phyloP scores from a whole-genome alignment of 2,797 vertebrate species.

The Anomalospiza imberbis region DNA sequence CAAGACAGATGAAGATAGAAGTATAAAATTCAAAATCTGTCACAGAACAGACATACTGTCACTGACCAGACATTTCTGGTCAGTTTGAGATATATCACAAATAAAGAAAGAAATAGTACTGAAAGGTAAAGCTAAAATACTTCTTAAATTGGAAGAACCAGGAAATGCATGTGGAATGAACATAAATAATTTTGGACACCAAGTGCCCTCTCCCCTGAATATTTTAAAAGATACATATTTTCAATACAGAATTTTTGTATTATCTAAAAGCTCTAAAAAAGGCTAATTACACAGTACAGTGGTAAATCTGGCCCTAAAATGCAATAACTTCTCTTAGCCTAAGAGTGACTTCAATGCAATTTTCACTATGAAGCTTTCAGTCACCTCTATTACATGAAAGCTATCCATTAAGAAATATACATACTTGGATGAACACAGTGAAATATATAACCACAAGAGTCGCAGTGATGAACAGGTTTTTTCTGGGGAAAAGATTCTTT shows the following conservation, averaged over 20 bases:
- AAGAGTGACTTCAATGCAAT: neutral
- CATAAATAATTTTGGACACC: neutral
- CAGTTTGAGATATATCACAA: neutral
- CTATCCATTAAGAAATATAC: neutral
- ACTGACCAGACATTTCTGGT: neutral
- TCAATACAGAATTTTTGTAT: neutral
- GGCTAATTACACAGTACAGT: neutral
- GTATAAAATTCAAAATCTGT: neutral
- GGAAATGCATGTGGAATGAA: neutral
- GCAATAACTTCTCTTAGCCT: neutral
- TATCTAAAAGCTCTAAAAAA: neutral
- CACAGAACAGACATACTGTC: neutral
- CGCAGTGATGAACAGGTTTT: constrained; percentile 89
- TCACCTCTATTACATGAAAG: neutral
- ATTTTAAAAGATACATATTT: neutral
- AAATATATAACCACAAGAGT: constrained; percentile 91
- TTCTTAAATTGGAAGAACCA: neutral
- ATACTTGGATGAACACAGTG: constrained; percentile 93
- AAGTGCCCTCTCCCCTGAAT: neutral
- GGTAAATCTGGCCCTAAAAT: neutral
- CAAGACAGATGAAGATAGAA: neutral
- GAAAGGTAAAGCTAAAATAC: neutral
- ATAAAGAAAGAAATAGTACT: neutral
- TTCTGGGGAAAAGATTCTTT: constrained; percentile 79
- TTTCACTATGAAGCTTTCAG: neutral